Conservation (phyloP, 2,797 vertebrate species). For the Tauraco hartlaubi region DNA sequence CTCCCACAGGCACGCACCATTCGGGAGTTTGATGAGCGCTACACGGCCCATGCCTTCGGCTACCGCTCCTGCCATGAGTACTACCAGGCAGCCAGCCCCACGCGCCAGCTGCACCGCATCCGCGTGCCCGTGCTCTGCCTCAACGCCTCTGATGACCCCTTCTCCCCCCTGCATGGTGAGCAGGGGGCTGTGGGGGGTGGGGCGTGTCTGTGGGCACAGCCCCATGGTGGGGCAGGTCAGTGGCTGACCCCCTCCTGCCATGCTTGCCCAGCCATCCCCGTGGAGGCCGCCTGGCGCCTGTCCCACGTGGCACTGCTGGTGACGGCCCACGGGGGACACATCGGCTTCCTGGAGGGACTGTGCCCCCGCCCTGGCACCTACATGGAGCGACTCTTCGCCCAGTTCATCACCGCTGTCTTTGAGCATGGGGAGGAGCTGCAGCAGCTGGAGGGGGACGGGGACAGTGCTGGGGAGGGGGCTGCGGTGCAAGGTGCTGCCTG, state of each 20-base stretch:
- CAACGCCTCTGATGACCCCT: slow-evolving; percentile 88
- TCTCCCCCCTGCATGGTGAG: slow-evolving; percentile 84
- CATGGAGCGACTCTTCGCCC: no score
- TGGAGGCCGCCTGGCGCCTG: slow-evolving; percentile 69
- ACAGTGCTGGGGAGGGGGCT: no score
- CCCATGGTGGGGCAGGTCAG: fast-evolving
- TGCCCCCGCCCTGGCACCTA: no score
- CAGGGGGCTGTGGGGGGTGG: neutral
- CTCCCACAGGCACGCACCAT: slow-evolving; percentile 79
- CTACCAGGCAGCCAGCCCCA: slow-evolving; percentile 83
- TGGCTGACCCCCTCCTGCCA: fast-evolving
- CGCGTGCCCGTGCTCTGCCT: slow-evolving; percentile 86
- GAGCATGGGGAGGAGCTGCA: no score
- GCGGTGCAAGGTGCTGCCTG: no score
- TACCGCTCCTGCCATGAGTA: slow-evolving; percentile 83
- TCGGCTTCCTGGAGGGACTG: no score
- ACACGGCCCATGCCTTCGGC: slow-evolving; percentile 82
- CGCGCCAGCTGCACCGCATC: slow-evolving; percentile 76
- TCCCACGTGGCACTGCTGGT: slow-evolving; percentile 74
- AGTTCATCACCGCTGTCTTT: no score
- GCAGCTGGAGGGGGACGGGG: no score
- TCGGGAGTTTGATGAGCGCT: slow-evolving; percentile 87
- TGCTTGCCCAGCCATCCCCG: slow-evolving; percentile 79
- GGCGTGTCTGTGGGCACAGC: no score
- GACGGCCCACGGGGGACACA: no score